Evolutionary conservation across 1,140 invertebrate species (phyloP).

Genomic region (Diorhabda elongata): DNA sequence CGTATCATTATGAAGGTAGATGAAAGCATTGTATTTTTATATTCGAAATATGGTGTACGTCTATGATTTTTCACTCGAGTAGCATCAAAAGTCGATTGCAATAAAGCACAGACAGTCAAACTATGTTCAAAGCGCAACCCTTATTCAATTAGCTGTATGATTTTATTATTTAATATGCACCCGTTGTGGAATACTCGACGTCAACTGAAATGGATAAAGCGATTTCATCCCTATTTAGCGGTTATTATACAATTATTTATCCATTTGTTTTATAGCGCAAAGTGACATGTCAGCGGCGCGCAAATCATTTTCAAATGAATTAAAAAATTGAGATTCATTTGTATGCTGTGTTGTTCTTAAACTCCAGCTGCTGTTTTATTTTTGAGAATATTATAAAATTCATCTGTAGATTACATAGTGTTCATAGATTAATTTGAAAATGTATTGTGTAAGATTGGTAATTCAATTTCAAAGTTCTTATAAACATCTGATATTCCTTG

Average conservation of each 20-base stretch:
- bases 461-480: no score
- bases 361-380: no score
- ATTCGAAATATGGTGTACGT: no score
- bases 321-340: no score
- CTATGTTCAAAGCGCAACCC: not conserved
- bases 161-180: conserved; percentile 3
- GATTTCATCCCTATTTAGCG: not conserved
- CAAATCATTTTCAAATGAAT: not conserved
- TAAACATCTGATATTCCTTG: no score
- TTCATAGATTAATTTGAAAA: no score
- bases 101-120: not conserved
- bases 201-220: not conserved
- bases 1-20: no score
- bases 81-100: not conserved
- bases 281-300: not conserved
- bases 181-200: not conserved
- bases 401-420: no score
- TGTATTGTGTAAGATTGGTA: no score
- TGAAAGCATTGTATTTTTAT: no score
- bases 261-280: not conserved
- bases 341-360: no score
- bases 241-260: conserved; percentile 3
- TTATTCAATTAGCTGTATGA: conserved; percentile 1
- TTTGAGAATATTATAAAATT: no score
- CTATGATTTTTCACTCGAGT: not conserved